Conservation (phyloP, 2,888 invertebrate genomes). For the Ceraclea dissimilis region DNA sequence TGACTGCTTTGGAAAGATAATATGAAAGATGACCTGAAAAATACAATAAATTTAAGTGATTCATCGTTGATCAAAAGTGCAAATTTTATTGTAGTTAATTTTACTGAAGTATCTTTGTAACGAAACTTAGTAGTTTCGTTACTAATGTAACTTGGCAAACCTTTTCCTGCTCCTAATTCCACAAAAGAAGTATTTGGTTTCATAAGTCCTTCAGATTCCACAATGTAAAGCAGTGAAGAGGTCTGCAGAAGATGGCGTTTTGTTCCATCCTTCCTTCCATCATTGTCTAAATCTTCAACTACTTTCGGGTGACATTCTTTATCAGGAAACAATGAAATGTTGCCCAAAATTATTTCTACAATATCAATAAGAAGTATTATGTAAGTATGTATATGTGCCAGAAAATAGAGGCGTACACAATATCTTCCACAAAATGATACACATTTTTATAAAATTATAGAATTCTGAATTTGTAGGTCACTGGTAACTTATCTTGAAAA, state of each 20-base stretch:
- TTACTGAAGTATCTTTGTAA: too few species aligned
- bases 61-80: too few species aligned
- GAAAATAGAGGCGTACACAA: too few species aligned
- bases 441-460: neutral
- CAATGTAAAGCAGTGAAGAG: slow-evolving; percentile 64
- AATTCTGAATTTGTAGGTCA: neutral
- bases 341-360: slow-evolving; percentile 20
- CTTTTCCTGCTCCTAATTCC: slow-evolving; percentile 89
- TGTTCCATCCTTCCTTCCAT: slow-evolving; percentile 53
- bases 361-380: too few species aligned
- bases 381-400: too few species aligned
- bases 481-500: too few species aligned
- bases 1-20: slow-evolving; percentile 61
- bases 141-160: too few species aligned
- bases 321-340: slow-evolving; percentile 26
- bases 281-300: slow-evolving; percentile 32
- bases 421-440: too few species aligned
- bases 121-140: too few species aligned
- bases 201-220: slow-evolving; percentile 55
- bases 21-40: slow-evolving; percentile 65
- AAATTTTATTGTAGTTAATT: neutral
- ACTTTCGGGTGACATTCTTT: slow-evolving; percentile 16
- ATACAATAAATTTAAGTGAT: too few species aligned
- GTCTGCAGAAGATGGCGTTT: slow-evolving; percentile 72
- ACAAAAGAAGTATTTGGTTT: slow-evolving; percentile 61